Conservation (phyloP, 2,113 vertebrate species). For the Bettongia penicillata region DNA sequence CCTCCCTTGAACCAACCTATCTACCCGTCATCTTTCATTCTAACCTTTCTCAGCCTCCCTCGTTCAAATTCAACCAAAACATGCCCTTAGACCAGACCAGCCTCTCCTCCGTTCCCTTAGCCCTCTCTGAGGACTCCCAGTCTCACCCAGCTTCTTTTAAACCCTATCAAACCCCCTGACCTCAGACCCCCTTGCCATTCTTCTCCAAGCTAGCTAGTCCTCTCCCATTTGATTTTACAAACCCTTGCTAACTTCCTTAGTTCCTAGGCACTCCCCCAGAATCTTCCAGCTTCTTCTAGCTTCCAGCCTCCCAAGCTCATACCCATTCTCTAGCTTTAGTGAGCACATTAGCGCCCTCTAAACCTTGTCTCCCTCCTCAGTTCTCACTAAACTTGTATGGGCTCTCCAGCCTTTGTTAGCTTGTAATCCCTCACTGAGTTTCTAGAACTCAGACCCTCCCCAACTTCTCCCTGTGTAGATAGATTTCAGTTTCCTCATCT, state of each 20-base stretch:
- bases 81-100: neutral
- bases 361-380: neutral
- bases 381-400: neutral
- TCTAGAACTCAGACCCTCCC: neutral
- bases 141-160: neutral
- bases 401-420: neutral
- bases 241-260: neutral
- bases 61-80: neutral
- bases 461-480: neutral
- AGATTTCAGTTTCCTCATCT: neutral
- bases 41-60: fast-evolving
- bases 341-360: neutral
- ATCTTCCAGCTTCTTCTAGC: neutral
- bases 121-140: neutral
- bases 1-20: neutral
- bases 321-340: neutral
- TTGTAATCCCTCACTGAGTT: neutral
- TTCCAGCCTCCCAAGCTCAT: neutral
- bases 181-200: neutral
- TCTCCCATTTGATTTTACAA: neutral
- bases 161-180: neutral
- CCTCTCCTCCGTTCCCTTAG: neutral
- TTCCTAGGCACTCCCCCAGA: neutral
- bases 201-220: neutral
- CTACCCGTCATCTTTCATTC: neutral